Evolutionary conservation across 2,888 invertebrate genomes (phyloP).

Genomic region (Caradrina kadenii): DNA sequence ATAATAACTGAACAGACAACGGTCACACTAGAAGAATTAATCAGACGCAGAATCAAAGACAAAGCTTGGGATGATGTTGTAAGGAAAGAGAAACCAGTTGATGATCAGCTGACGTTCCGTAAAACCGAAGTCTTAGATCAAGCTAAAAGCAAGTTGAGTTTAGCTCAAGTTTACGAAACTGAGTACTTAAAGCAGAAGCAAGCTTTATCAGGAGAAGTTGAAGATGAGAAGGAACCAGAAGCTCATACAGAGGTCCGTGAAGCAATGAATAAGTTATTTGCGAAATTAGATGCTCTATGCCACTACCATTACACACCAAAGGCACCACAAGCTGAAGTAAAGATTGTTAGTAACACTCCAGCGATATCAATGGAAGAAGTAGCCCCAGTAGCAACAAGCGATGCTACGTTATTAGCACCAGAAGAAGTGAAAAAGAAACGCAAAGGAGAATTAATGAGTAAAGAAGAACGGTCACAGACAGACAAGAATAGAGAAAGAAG

Average conservation of each 20-base stretch:
- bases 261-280: conserved; percentile 94
- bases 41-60: conserved; percentile 97
- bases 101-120: conserved; percentile 95
- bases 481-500: conserved; percentile 97
- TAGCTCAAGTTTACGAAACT: conserved; percentile 98
- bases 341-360: conserved; percentile 97
- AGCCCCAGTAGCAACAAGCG: conserved; percentile 96
- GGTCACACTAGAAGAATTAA: conserved; percentile 96
- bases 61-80: conserved; percentile 98
- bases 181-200: conserved; percentile 94
- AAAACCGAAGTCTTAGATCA: conserved; percentile 97
- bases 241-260: conserved; percentile 94
- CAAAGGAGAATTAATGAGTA: conserved; percentile 91
- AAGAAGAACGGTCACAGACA: conserved; percentile 95
- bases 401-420: conserved; percentile 96
- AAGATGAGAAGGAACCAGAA: conserved; percentile 92
- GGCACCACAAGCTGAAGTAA: conserved; percentile 95
- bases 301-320: conserved; percentile 99
- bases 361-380: conserved; percentile 98
- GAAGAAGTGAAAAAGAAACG: conserved; percentile 95
- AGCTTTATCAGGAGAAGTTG: conserved; percentile 88
- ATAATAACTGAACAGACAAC: conserved; percentile 98
- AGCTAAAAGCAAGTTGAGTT: conserved; percentile 97
- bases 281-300: conserved; percentile 97
- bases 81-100: conserved; percentile 95